These are phyloP conservation scores for Hipposideros armiger DNA, from an alignment of 2,113 vertebrate species.

Conservation along the genomic window DNA sequence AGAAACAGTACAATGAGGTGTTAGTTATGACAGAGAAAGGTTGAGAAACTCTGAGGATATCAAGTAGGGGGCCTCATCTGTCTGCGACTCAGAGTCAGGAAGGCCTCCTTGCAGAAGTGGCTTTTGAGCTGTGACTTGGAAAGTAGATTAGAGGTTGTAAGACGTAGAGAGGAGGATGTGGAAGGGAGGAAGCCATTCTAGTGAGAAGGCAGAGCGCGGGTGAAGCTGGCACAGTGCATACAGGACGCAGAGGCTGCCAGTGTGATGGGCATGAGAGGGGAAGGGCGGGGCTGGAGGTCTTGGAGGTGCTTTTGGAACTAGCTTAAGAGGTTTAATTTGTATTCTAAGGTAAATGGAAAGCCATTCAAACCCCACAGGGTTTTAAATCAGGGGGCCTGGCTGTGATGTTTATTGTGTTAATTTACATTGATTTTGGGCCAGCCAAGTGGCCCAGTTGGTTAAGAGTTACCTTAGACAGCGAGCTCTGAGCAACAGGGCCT, in stretches of 20 bases:
- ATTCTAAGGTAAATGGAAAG: background rate
- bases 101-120: background rate
- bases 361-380: background rate
- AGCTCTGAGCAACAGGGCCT: no score
- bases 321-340: background rate
- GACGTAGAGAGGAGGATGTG: background rate
- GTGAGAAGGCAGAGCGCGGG: no score
- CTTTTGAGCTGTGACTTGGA: background rate
- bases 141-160: background rate
- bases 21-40: background rate
- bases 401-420: background rate
- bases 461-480: no score
- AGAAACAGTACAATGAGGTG: no score
- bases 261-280: rapidly evolving
- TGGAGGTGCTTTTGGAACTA: background rate
- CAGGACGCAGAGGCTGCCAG: rapidly evolving
- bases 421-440: background rate
- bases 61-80: background rate
- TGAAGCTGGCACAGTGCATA: rapidly evolving
- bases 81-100: background rate
- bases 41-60: background rate
- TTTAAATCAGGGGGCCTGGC: background rate
- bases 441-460: no score
- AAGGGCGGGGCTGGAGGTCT: rapidly evolving
- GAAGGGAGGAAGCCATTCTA: background rate